Base-by-base conservation (phyloP, 2,888 invertebrate genomes). In the Panorpa germanica region DNA sequence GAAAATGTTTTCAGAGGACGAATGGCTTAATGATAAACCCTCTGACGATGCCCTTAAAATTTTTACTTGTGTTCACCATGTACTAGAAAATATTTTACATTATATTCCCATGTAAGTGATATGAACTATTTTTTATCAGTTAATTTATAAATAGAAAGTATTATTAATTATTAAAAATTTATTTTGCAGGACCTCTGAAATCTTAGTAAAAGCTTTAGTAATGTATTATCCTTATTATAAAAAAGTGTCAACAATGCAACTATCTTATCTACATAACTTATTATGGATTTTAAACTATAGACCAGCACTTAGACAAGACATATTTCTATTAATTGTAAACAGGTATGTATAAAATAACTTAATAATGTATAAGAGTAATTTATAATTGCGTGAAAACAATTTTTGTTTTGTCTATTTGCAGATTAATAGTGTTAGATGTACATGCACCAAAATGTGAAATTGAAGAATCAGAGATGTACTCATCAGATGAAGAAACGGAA, bases 211-310 rank as follows among this genome's bases (percentile, higher is more conserved):
- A 26, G 58, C 66, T 8, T 52, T 83, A 11, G 56, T 61, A 32
- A 57, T 60, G 3, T 57, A 63, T 27, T 88, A 75, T 51, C 91
- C 91, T 0, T 90, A 82, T 48, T 65, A 70, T 46, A 74, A 70
- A 43, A 69, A 65, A 33, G 60, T 70, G 2, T 54, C 70, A 4
- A 69, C 70, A 42, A 48, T 63, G 2, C 76, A 82, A 38, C 72
- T 76, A 43, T 66, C 73, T 8, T 91, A 77, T 50, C 49, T 83
- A 11, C 67, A 74, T 45, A 85, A 86, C 51, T 50, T 86, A 24
- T 59, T 91, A 30, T 69, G 70, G 61, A 61, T 86, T 39, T 56
- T 72, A 34, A 65, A 70, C 24, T 83, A 83, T 47, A 65, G 78
- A 39, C 80, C 83, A 0, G 59, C 65, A 1, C 57, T 81, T 29